Evolutionary conservation across 2,113 vertebrate species (phyloP), one percentile per base, ranked within the genome.

Genomic region (Sinocyclocheilus anophthalmus): DNA sequence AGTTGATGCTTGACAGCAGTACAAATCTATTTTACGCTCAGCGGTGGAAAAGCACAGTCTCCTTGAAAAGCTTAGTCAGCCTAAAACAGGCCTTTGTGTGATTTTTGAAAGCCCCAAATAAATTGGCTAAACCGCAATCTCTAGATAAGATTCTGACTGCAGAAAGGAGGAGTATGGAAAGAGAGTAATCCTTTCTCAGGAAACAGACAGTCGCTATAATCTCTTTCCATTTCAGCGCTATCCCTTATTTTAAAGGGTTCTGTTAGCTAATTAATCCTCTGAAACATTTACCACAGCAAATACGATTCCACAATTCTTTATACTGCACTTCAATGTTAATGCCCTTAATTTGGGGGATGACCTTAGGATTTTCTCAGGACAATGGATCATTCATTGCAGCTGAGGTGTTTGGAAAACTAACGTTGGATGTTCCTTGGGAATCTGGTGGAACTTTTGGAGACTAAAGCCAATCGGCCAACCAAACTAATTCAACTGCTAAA

Each of bases 121-220:
- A 94, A 94, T 92, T 84, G 85, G 85, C 85, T 84, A 24, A 61
- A 90, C 69, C 87, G 87, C 90, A 92, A 92, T 90, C 92, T 92
- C 90, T 90, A 87, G 92, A 93, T 92, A 91, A 93, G 86, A 89
- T 83, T 39, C 76, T 79, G 88, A 90, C 88, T 89, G 87, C 87
- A 87, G 83, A 85, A 76, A 73, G 59, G 13, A 76, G 85, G 72
- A 69, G 48, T 85, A 88, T 88, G 86, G 88, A 89, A 89, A 87
- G 33, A 55, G 88, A 72, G 84, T 93, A 94, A 95, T 94, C 92
- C 91, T 84, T 86, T 91, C 85, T 90, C 84, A 86, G 89, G 76
- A 88, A 75, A 88, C 90, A 87, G 91, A 92, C 89, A 92, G 73
- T 85, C 85, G 83, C 84, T 80, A 82, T 92, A 94, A 94, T 92